Conservation (phyloP, 1,140 invertebrate genomes). For the Trichomalopsis sarcophagae region DNA sequence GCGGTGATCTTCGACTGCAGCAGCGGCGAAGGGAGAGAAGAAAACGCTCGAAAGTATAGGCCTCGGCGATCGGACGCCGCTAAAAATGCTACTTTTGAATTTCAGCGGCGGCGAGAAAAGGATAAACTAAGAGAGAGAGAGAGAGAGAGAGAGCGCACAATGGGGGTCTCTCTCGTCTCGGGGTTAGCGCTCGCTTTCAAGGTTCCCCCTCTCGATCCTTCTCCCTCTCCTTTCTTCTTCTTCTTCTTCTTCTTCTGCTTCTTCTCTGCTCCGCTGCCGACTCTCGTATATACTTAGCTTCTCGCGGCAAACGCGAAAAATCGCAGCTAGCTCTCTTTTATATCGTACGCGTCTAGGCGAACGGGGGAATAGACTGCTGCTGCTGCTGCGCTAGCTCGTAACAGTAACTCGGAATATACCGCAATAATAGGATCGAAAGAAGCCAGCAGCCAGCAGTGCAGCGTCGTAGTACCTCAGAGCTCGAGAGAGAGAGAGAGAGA, state of each 20-base stretch:
- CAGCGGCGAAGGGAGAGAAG: constrained; percentile 14
- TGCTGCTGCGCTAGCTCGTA: constrained; percentile 19
- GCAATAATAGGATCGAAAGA: constrained; percentile 53
- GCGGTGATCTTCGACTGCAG: constrained; percentile 20
- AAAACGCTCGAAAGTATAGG: neutral
- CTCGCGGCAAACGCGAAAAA: constrained; percentile 14
- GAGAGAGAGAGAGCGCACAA: no score
- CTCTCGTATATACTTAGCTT: neutral
- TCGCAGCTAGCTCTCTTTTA: constrained; percentile 18
- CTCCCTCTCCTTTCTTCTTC: neutral
- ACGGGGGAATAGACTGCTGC: neutral
- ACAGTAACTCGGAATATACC: constrained; percentile 48
- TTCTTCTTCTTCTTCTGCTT: neutral
- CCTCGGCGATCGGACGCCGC: neutral
- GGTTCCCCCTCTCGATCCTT: constrained; percentile 43
- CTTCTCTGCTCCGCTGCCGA: neutral
- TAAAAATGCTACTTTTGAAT: constrained; percentile 2
- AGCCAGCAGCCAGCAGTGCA: constrained; percentile 10
- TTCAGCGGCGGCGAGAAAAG: neutral
- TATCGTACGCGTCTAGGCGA: neutral
- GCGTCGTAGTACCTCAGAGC: neutral
- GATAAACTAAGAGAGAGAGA: constrained; percentile 2
- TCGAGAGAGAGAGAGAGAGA: neutral
- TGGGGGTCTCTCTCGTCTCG: constrained; percentile 22
- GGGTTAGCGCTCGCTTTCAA: constrained; percentile 60